Percentiles rank a stretch among this genome's conserved stretches.
phyloP scores from a whole-genome alignment of 2,888 invertebrate genomes.

The Rotaria macrura region DNA sequence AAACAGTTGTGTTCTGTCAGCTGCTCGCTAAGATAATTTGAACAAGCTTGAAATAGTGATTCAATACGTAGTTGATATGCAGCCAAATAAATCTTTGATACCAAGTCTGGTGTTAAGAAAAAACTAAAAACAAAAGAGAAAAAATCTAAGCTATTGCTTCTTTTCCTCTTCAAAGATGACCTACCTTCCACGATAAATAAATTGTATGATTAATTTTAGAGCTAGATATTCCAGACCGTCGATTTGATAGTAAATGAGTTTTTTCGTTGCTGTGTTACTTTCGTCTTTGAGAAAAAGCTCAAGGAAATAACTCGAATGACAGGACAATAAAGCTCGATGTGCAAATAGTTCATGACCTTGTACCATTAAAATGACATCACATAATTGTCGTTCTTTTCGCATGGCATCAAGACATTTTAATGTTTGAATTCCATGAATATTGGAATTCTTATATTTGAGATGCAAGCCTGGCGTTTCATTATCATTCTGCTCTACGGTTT shows the following conservation, averaged over 20 bases:
- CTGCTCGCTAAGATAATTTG: background rate
- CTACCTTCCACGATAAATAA: background rate
- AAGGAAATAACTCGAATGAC: background rate
- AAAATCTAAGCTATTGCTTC: background rate
- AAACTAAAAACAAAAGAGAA: background rate
- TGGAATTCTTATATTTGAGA: background rate
- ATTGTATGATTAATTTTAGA: background rate
- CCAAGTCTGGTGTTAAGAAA: background rate
- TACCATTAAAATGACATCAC: background rate
- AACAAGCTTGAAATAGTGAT: background rate
- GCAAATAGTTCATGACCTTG: conserved; percentile 18
- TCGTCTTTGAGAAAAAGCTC: background rate
- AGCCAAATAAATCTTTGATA: background rate
- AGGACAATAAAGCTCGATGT: background rate
- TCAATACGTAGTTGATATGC: background rate
- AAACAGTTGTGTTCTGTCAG: background rate
- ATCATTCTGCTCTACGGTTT: background rate
- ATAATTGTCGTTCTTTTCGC: conserved; percentile 12
- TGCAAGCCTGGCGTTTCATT: background rate
- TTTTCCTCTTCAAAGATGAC: no score
- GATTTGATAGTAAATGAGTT: background rate
- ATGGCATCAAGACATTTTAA: background rate
- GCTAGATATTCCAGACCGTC: background rate
- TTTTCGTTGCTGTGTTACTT: background rate
- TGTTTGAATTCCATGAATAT: background rate